These are phyloP conservation scores for Bujurquina vittata DNA, from an alignment of 2,113 vertebrate species.

Conservation along the genomic window DNA sequence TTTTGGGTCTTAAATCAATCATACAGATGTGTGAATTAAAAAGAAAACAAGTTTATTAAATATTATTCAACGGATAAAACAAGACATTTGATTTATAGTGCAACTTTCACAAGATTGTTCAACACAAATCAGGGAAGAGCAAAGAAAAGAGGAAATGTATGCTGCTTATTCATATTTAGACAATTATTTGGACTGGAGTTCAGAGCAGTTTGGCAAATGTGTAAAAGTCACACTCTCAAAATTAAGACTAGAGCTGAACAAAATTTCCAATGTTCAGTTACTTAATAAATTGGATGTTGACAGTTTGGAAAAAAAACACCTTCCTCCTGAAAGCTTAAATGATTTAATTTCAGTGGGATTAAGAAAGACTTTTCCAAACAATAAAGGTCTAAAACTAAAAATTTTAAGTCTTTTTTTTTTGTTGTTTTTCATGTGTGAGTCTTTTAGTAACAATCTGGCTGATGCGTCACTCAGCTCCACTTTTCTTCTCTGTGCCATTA, in stretches of 20 bases:
- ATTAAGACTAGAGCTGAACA: background rate
- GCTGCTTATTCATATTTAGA: background rate
- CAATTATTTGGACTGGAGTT: background rate
- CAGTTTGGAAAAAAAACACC: background rate
- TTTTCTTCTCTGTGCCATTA: conserved; percentile 49
- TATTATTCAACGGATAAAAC: conserved; percentile 47
- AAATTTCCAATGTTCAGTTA: background rate
- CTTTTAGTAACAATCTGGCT: conserved; percentile 18
- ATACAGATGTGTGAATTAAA: background rate
- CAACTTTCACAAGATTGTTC: conserved; percentile 51
- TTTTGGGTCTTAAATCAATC: background rate
- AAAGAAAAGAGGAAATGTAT: background rate
- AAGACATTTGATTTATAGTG: conserved; percentile 45
- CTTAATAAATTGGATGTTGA: background rate
- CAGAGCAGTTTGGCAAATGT: background rate
- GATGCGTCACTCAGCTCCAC: conserved; percentile 32
- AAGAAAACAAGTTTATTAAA: conserved; percentile 65
- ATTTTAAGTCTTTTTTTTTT: background rate
- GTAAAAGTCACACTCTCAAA: background rate
- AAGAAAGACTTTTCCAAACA: background rate
- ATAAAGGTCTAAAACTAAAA: background rate
- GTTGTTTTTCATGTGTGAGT: conserved; percentile 7
- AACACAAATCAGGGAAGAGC: conserved; percentile 28
- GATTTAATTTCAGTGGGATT: background rate
- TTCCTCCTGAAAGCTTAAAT: background rate